These are phyloP conservation scores for Phyto melanocephala DNA, from an alignment of 2,888 invertebrate genomes.

Conservation along the genomic window DNA sequence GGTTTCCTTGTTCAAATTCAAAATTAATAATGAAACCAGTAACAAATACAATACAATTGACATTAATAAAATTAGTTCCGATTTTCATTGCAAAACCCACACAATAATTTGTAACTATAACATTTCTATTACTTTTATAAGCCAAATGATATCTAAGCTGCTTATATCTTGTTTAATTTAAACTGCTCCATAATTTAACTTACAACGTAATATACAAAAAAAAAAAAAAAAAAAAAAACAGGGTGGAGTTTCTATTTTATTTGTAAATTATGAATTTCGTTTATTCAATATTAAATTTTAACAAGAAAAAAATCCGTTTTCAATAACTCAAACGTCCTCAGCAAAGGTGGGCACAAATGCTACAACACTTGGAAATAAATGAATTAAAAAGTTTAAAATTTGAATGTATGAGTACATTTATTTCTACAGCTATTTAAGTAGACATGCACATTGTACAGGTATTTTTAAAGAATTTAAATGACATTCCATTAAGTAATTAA, in stretches of 20 bases:
- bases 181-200: conserved; percentile 3
- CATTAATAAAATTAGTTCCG: conserved; percentile 36
- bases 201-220: too few species aligned
- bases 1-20: conserved; percentile 6
- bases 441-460: conserved; percentile 1
- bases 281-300: neutral
- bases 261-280: conserved; percentile 6
- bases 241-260: conserved; percentile 34
- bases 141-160: neutral
- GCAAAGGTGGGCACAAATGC: conserved; percentile 1
- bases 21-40: neutral
- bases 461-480: conserved; percentile 57
- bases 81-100: conserved; percentile 25
- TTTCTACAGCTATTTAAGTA: neutral
- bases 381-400: neutral
- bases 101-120: conserved; percentile 1
- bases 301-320: conserved; percentile 15
- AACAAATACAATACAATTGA: conserved; percentile 20
- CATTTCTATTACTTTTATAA: neutral
- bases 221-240: conserved; percentile 1
- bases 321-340: neutral
- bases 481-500: conserved; percentile 63
- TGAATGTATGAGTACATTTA: neutral
- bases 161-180: conserved; percentile 11
- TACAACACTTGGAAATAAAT: conserved; percentile 15